Conservation (phyloP, 2,888 invertebrate genomes). For the Podabrus alpinus region DNA sequence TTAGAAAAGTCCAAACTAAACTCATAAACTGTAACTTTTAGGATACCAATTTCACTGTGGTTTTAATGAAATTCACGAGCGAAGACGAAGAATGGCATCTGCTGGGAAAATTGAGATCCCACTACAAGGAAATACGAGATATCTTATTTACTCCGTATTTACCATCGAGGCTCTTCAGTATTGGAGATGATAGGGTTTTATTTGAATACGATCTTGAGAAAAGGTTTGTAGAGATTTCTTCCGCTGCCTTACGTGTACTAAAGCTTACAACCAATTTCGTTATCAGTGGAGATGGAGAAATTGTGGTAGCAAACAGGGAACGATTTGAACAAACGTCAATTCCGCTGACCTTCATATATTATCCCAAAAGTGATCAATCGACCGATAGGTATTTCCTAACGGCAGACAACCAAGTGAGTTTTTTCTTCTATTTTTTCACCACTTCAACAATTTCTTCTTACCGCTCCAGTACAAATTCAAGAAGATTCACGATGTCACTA, state of each 20-base stretch:
- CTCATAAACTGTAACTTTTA: constrained; percentile 40
- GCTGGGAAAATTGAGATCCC: constrained; percentile 65
- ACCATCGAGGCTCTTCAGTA: constrained; percentile 58
- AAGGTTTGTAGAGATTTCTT: constrained; percentile 45
- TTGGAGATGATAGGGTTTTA: constrained; percentile 64
- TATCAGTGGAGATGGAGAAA: constrained; percentile 5
- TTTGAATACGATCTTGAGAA: constrained; percentile 63
- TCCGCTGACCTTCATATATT: constrained; percentile 61
- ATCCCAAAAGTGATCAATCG: constrained; percentile 45
- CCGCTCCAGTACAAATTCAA: constrained; percentile 68
- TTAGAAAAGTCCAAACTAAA: not conserved
- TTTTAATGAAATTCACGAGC: constrained; percentile 57
- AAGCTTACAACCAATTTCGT: not conserved
- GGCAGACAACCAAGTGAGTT: constrained; percentile 64
- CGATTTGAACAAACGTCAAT: constrained; percentile 67
- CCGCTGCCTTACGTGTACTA: too few species aligned
- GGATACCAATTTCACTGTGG: constrained; percentile 61
- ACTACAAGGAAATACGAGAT: constrained; percentile 62
- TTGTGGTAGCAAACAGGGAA: constrained; percentile 38
- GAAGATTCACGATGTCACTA: constrained; percentile 65
- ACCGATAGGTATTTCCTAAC: constrained; percentile 56
- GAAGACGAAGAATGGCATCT: constrained; percentile 57
- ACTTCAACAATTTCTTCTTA: constrained; percentile 35
- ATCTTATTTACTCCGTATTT: constrained; percentile 61
- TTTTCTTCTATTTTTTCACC: constrained; percentile 18